Conservation (phyloP, 2,888 invertebrate genomes). For the Pseudanteris insignis region DNA sequence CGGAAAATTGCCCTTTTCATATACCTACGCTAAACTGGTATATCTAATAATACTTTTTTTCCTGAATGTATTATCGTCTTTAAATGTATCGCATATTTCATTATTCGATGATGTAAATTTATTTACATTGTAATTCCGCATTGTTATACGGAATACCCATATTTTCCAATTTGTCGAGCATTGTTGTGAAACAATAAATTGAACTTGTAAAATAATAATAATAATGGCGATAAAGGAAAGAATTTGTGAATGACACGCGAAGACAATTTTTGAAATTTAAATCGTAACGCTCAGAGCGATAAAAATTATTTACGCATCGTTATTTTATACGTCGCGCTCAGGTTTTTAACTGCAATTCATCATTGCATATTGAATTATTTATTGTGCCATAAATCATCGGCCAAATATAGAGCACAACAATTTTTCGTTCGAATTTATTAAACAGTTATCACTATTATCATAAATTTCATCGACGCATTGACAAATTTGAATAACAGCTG, state of each 20-base stretch:
- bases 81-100: no score
- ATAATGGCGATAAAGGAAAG: no score
- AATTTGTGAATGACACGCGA: neutral
- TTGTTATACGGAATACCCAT: no score
- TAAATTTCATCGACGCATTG: neutral
- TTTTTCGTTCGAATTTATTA: neutral
- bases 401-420: neutral
- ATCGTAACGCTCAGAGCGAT: neutral
- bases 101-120: no score
- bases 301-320: neutral
- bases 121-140: no score
- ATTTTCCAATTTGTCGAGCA: no score
- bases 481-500: conserved; percentile 7
- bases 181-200: no score
- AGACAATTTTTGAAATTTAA: neutral
- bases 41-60: no score
- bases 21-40: no score
- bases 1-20: no score
- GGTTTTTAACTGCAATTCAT: neutral
- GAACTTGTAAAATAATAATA: no score
- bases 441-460: neutral
- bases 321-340: neutral
- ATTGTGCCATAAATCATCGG: neutral
- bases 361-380: neutral
- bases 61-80: no score